Percentiles rank a stretch among this genome's conserved stretches.
phyloP scores from a whole-genome alignment of 2,113 vertebrate species.

The Antechinus stuartii region DNA sequence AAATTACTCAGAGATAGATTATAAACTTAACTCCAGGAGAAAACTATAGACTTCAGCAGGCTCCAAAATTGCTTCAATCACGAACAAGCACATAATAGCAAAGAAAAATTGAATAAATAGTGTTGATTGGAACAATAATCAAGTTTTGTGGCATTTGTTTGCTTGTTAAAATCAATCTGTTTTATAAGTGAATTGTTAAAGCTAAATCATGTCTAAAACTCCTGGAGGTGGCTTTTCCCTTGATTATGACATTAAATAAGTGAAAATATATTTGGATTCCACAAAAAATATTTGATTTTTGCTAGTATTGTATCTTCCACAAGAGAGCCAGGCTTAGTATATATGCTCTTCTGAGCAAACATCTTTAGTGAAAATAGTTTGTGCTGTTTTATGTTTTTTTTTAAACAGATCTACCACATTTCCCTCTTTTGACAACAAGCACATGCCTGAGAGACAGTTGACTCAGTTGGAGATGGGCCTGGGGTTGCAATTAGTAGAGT shows the following conservation, averaged over 20 bases:
- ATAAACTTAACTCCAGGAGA: conserved; percentile 11
- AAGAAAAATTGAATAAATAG: conserved; percentile 5
- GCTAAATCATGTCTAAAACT: background rate
- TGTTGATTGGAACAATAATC: background rate
- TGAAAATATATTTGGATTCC: conserved; percentile 35
- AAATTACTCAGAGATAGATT: conserved; percentile 20
- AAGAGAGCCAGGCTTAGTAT: background rate
- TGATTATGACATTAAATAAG: background rate
- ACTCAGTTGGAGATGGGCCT: background rate
- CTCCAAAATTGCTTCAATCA: background rate
- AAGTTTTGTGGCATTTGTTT: background rate
- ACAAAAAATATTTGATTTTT: background rate
- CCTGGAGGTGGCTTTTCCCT: background rate
- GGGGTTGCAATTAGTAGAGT: background rate
- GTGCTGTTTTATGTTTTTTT: background rate
- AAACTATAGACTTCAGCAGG: background rate
- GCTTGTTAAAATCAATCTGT: conserved; percentile 47
- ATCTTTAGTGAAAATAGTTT: conserved; percentile 17
- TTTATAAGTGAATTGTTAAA: background rate
- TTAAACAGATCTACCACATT: background rate
- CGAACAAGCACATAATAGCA: background rate
- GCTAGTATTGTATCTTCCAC: background rate
- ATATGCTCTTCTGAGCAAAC: background rate
- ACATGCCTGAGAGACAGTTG: background rate
- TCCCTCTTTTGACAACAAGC: conserved; percentile 1